phyloP scores from a whole-genome alignment of 2,797 vertebrate genomes.

The Sebastes iracundus region DNA sequence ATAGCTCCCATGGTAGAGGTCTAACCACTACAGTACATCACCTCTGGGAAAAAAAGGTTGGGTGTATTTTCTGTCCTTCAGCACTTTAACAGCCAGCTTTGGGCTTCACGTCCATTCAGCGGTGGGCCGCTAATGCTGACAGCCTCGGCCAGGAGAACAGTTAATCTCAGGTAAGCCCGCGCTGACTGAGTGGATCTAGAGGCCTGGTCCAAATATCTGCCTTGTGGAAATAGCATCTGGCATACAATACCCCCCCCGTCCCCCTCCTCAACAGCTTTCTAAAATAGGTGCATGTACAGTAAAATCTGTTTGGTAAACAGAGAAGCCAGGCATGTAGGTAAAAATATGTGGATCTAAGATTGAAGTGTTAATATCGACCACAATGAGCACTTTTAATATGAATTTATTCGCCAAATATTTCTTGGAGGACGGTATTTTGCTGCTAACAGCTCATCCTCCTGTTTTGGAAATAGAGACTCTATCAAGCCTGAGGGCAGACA shows the following conservation, averaged over 20 bases:
- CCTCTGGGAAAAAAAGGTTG: conserved; percentile 53
- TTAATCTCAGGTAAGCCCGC: conserved; percentile 84
- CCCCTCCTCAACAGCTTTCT: conserved; percentile 42
- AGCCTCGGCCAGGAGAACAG: conserved; percentile 77
- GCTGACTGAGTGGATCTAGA: conserved; percentile 77
- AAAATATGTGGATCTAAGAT: conserved; percentile 40
- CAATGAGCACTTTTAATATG: conserved; percentile 13
- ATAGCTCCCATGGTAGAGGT: conserved; percentile 38
- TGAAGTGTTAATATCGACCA: conserved; percentile 37
- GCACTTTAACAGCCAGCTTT: conserved; percentile 72
- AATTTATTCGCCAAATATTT: conserved; percentile 14
- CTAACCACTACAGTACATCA: conserved; percentile 60
- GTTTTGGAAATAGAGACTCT: conserved; percentile 8
- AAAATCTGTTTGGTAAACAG: conserved; percentile 53
- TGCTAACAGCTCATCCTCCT: conserved; percentile 1
- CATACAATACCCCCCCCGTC: conserved; percentile 43
- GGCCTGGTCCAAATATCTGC: conserved; percentile 73
- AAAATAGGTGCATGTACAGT: conserved; percentile 71
- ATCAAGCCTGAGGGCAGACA: conserved; percentile 13
- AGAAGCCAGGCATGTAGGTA: conserved; percentile 25
- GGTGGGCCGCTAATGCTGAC: conserved; percentile 71
- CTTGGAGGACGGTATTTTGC: not conserved
- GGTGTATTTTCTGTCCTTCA: conserved; percentile 71
- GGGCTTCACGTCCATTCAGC: conserved; percentile 61
- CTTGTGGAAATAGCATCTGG: conserved; percentile 79